Base-by-base conservation (phyloP, 2,113 vertebrate species). In the Clarias magur region DNA sequence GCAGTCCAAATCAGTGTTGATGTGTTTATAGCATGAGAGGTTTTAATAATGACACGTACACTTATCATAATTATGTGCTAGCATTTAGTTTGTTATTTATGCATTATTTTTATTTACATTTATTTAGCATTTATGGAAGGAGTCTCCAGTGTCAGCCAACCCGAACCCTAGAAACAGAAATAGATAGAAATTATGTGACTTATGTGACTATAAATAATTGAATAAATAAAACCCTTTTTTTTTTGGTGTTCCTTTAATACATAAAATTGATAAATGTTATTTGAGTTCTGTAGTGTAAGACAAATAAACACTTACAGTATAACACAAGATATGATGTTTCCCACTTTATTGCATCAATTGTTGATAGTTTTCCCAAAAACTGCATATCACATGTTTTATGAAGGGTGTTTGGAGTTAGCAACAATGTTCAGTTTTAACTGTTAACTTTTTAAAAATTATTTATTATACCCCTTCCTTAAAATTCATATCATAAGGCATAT, bases 61-160 rank as follows among this genome's bases (percentile, higher is more conserved):
- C 21, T 25, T 63, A 15, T 67, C 17, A 34, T 19, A 38, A 19
- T 70, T 16, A 34, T 34, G 34, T 94, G 94, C 94, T 93, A 87
- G 62, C 9, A 78, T 21, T 76, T 23, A n/a, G 76, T 15, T 30
- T 63, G 27, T 23, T 62, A 34, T 75, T 75, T 12, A 57, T 19
- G 0, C 4, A 72, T 72, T 73, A 9, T 42, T 8, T 38, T 23
- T 42, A 23, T 73, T 19, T 60, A 21, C 59, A 62, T 62, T 63
- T 63, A 25, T 63, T 63, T 63, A 25, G 4, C 23, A 25, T 9
- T 63, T 25, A 63, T 63, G 62, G 21, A 63, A 63, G 19, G 19
- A 7, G 59, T 62, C 59, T 62, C 59, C 59, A 62, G 59, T 62
- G 7, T 62, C 59, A 62, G 19, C 48, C 7, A 48, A 48, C 0